phyloP scores from a whole-genome alignment of 2,797 vertebrate species.

The Vireo griseus region DNA sequence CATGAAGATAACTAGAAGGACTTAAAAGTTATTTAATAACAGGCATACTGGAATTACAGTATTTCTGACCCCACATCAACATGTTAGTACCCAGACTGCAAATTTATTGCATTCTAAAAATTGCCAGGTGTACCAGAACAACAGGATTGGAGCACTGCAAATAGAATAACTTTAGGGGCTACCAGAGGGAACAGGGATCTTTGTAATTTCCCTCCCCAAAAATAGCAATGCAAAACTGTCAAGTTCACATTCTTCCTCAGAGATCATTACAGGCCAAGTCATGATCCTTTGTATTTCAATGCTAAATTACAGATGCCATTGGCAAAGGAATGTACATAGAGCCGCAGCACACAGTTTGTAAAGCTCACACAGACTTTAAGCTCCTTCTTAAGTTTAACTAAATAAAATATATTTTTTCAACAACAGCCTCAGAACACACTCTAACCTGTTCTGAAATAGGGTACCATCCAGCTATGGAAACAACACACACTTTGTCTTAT shows the following conservation, averaged over 20 bases:
- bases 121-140: background rate
- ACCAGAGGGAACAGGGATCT: rapidly evolving
- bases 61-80: background rate
- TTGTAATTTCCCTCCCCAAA: background rate
- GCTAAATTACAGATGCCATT: background rate
- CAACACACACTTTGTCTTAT: background rate
- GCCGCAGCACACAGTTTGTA: background rate
- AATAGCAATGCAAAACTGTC: background rate
- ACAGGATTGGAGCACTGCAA: background rate
- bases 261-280: background rate
- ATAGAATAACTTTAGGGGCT: background rate
- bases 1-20: background rate
- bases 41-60: background rate
- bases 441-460: background rate
- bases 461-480: background rate
- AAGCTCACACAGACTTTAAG: background rate
- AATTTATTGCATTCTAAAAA: background rate
- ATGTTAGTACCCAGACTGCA: background rate
- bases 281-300: background rate
- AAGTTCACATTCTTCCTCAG: background rate
- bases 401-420: slow-evolving; percentile 5
- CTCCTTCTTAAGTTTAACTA: background rate
- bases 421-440: slow-evolving; percentile 6
- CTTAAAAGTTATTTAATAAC: background rate
- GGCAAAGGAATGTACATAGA: background rate